A percentile compares a stretch with the other conserved stretches of the same genome.
Evolutionary conservation across 2,113 vertebrate species (phyloP).

Genomic region (Elanus axillaris): DNA sequence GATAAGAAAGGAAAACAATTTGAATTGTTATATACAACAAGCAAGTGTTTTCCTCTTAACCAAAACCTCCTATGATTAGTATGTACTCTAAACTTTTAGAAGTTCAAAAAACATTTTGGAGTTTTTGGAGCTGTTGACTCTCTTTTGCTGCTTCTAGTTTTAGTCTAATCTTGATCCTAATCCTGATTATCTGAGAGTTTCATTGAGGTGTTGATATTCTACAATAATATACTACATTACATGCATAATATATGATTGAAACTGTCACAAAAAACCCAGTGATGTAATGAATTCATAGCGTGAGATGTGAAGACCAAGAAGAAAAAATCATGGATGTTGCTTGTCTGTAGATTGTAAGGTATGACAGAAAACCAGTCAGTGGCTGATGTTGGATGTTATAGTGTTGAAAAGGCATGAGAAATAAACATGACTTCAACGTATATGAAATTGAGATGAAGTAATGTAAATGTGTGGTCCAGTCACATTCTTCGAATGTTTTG

Average conservation of each 20-base stretch:
- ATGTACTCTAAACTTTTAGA: background rate
- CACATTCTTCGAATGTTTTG: background rate
- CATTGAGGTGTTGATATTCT: background rate
- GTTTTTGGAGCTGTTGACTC: background rate
- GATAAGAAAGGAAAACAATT: background rate
- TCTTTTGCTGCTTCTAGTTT: background rate
- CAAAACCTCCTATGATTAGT: rapidly evolving
- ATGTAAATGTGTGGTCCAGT: background rate
- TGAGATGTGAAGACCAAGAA: background rate
- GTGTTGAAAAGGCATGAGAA: background rate
- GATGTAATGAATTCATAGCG: background rate
- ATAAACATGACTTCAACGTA: background rate
- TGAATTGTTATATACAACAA: background rate
- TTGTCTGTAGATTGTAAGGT: background rate
- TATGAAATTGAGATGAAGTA: background rate
- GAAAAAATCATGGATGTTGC: background rate
- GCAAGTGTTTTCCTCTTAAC: background rate
- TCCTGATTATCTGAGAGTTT: background rate
- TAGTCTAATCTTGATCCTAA: background rate
- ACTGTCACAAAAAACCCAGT: background rate
- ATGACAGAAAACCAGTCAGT: background rate
- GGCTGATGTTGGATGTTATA: background rate
- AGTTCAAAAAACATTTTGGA: background rate
- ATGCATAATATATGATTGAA: background rate
- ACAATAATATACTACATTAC: background rate